Evolutionary conservation across 2,797 vertebrate genomes (phyloP), one percentile per base, ranked within the genome.

Genomic region (Microcaecilia unicolor): DNA sequence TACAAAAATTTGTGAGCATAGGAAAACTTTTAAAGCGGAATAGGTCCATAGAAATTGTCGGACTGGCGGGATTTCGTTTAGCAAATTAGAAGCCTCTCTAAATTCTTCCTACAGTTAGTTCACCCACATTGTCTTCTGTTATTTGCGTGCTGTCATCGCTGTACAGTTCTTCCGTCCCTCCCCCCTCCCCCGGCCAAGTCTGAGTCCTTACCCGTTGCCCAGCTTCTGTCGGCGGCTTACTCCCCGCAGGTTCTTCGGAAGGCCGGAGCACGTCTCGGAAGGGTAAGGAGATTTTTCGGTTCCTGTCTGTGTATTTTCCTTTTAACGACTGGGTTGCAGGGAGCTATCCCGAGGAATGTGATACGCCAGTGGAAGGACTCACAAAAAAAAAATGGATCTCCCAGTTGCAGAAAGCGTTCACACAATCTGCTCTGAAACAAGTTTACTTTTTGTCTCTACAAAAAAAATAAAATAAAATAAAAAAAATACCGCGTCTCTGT

Each of bases 41-140:
- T n/a, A n/a, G n/a, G 10, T 5, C 14, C 18, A 6, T 9, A 6
- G 9, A 12, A 12, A 10, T 21, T 5, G 8, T 25, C n/a, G 8
- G 10, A 7, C 13, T 16, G 10, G 5, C 6, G 5, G 6, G 6
- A 7, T 5, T 8, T 31, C 15, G 44, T 46, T 3, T 3, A 31
- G 42, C 9, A 50, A 8, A 42, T 23, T n/a, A 1, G n/a, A 55
- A 34, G 45, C 36, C 39, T 32, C 38, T 10, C 2, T 22, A 51
- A 53, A 43, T 6, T 55, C 51, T 56, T 35, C 5, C 55, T 11
- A 34, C 29, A n/a, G n/a, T n/a, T n/a, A n/a, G n/a, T n/a, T n/a
- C n/a, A n/a, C n/a, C n/a, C n/a, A n/a, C n/a, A n/a, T n/a, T n/a
- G n/a, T n/a, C n/a, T n/a, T n/a, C n/a, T n/a, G n/a, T n/a, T n/a